Conservation (phyloP, 2,888 invertebrate genomes). For the Tipula unca region DNA sequence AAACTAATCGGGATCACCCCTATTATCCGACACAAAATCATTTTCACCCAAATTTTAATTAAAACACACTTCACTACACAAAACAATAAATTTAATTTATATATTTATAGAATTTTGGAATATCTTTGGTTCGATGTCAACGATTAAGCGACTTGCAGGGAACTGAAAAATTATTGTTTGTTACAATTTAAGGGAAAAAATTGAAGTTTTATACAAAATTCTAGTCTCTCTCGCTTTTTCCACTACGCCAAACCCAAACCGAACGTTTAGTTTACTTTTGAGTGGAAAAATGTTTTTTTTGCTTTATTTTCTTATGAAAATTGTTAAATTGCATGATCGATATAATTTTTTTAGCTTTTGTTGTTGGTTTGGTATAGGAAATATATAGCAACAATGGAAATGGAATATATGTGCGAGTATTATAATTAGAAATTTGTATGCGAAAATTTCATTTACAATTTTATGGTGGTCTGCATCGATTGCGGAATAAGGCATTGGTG, state of each 20-base stretch:
- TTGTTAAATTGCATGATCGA: background rate
- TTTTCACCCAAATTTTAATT: background rate
- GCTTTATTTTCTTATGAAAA: background rate
- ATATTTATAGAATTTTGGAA: background rate
- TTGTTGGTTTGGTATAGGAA: background rate
- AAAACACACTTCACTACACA: background rate
- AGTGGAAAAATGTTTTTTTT: background rate
- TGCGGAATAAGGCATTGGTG: background rate
- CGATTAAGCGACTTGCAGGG: background rate
- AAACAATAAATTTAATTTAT: background rate
- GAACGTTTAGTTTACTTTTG: background rate
- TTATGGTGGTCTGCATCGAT: background rate
- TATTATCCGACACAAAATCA: slow-evolving; percentile 22
- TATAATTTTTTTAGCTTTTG: background rate
- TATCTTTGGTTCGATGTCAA: background rate
- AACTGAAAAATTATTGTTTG: background rate
- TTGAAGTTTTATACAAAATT: background rate
- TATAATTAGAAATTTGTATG: background rate
- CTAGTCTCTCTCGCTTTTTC: background rate
- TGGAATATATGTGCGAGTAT: background rate
- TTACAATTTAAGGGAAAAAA: background rate
- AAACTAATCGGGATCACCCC: slow-evolving; percentile 24
- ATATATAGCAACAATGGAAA: background rate
- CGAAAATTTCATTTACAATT: background rate
- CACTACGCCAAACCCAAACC: background rate